These are phyloP conservation scores for Aldrovandia affinis DNA, from an alignment of 2,797 vertebrate species.

Conservation along the genomic window DNA sequence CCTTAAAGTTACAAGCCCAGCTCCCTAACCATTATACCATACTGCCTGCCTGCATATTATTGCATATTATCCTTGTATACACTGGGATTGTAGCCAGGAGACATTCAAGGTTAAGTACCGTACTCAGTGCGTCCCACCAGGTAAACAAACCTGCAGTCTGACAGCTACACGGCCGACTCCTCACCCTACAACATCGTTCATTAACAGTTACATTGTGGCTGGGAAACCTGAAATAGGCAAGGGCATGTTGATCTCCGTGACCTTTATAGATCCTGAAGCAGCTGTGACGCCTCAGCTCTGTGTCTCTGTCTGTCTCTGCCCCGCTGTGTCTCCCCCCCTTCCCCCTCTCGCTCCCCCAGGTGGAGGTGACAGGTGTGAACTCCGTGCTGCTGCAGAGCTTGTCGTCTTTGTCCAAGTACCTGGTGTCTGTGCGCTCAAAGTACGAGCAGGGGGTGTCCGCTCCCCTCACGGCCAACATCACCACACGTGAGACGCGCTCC, in stretches of 20 bases:
- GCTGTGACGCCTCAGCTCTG: not conserved
- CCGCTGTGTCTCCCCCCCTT: not conserved
- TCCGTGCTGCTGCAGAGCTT: constrained; percentile 80
- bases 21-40: no score
- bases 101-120: not conserved
- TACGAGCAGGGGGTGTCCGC: constrained; percentile 79
- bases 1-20: no score
- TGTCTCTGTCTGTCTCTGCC: not conserved
- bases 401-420: constrained; percentile 86
- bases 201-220: not conserved
- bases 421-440: constrained; percentile 77
- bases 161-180: not conserved
- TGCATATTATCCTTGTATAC: not conserved
- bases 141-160: no score
- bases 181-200: not conserved
- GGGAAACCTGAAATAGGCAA: not conserved
- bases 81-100: not conserved
- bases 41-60: no score
- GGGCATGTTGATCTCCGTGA: not conserved
- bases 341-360: constrained; percentile 60
- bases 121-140: no score
- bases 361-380: constrained; percentile 79
- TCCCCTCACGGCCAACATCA: constrained; percentile 78
- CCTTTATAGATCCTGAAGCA: not conserved
- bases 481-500: constrained; percentile 81